Percentiles rank a stretch among this genome's conserved stretches.
These are phyloP conservation scores for Myathropa florea DNA, from an alignment of 2,888 invertebrate species.

Conservation along the genomic window DNA sequence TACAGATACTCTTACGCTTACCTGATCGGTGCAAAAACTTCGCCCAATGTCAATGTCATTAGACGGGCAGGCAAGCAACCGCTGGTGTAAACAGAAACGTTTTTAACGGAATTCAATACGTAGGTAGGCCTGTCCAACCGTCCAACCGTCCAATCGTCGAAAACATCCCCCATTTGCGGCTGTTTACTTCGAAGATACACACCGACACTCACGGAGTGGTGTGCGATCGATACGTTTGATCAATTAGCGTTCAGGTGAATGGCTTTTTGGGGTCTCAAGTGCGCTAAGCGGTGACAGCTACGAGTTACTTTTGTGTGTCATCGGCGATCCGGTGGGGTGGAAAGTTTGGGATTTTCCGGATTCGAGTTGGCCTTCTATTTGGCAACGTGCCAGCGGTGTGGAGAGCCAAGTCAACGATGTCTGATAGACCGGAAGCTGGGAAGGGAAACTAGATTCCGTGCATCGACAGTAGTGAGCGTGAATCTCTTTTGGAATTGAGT, in stretches of 20 bases:
- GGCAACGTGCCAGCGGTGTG: neutral
- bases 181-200: neutral
- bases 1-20: too few relatives aligned
- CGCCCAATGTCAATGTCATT: conserved; percentile 31
- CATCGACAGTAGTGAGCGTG: neutral
- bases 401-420: neutral
- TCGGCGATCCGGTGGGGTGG: neutral
- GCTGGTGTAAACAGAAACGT: neutral
- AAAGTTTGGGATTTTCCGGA: neutral
- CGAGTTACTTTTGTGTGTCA: neutral
- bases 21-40: conserved; percentile 20
- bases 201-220: neutral
- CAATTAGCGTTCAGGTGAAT: neutral
- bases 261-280: neutral
- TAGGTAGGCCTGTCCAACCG: neutral
- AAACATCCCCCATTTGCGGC: neutral
- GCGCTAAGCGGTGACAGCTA: neutral
- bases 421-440: neutral
- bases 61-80: neutral
- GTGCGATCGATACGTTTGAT: neutral
- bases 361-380: neutral
- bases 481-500: neutral
- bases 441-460: neutral
- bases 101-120: neutral
- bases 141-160: neutral